Base-by-base conservation (phyloP, 2,888 invertebrate species). In the Agrochola litura region DNA sequence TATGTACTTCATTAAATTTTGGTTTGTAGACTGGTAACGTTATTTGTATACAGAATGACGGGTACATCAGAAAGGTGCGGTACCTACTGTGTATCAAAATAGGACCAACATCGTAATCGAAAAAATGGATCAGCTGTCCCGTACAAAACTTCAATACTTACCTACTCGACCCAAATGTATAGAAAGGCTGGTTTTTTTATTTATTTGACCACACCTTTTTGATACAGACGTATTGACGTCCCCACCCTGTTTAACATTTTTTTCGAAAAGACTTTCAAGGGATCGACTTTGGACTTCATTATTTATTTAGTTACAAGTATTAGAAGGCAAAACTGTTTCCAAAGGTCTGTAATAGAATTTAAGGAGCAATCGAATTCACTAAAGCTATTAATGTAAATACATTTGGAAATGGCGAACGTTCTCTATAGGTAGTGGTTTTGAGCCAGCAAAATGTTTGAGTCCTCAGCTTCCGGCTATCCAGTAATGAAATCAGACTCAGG, bases 291-390 rank as follows among this genome's bases (percentile, higher is more conserved):
- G 10, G n/a, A 14, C 25, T 74, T 46, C 8, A 49, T 49, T 63
- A 46, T 69, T 43, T 63, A 83, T 60, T 74, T 43, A 60, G 74
- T 68, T 25, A 25, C n/a, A 22, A 56, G n/a, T 49, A 73, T 52
- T 67, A 60, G 30, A n/a, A 60, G 6, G 25, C 54, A 77, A 67
- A 81, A 82, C 52, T 69, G 64, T 74, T 41, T 49, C 9, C 22
- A 67, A 67, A 58, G 30, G 14, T 41, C n/a, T 46, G 12, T 66
- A 52, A 73, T 83, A 52, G 25, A 74, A 76, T 83, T 74, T 60
- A 71, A 68, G 14, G 6, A 85, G 64, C 60, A 66, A 72, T 78
- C 12, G n/a, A 82, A 65, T 77, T 76, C 37, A 63, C 22, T 70
- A 10, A 49, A 68, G 37, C 8, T 73, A 67, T 79, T 74, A 61